Evolutionary conservation across 2,113 vertebrate genomes (phyloP), one percentile per base, ranked within the genome.

Genomic region (Callaeas wilsoni): DNA sequence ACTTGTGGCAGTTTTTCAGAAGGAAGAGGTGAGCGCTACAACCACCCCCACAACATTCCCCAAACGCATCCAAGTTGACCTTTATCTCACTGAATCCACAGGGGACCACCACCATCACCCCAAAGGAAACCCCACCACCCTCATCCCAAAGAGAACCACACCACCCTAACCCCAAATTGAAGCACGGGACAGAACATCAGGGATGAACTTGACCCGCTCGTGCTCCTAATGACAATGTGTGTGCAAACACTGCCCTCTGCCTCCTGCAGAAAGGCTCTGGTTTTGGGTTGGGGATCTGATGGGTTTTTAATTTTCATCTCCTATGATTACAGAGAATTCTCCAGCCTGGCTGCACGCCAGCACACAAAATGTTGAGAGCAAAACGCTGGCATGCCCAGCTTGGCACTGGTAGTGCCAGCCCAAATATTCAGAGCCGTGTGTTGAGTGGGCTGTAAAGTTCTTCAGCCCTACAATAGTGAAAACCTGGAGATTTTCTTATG

Each of bases 221-320:
- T 0, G 4, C 30, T 91, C 8, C 5, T 22, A 9, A 56, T 56
- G 19, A 33, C 32, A 10, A 87, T 94, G 93, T 56, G 68, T 77
- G 92, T 93, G 94, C 76, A 77, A 96, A 97, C 80, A 96, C 93
- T 95, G 97, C 97, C 97, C 96, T 95, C 97, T 97, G 95, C 93
- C 96, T 97, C 89, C 92, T 64, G 63, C 57, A 88, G 64, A 82
- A 87, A 37, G 76, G 68, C 37, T 92, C 78, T 57, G 35, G 83
- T 69, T 10, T 49, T 16, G 16, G 5, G 9, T 6, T 59, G 32
- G 76, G 39, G 11, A 81, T 46, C 50, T 39, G 29, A 25, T 44
- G 49, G 35, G 27, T 18, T 50, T 18, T 83, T 46, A 73, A 30
- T 90, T 92, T 90, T 55, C 55, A 14, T 68, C 33, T 76, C 37